phyloP scores from a whole-genome alignment of 2,113 vertebrate genomes.

The Pseudolaguvia tuberculata region DNA sequence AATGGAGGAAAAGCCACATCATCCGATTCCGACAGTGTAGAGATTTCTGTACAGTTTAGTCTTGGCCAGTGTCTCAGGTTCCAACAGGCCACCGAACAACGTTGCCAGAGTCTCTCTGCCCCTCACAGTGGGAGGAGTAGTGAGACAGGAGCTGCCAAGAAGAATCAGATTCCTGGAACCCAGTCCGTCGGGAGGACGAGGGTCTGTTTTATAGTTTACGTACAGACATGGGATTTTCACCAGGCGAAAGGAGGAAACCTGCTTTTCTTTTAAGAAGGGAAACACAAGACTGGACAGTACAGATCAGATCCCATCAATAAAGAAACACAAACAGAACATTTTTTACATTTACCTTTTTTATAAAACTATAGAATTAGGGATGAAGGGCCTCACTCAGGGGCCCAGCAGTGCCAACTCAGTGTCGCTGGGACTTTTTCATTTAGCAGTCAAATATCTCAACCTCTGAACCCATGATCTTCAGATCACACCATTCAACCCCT shows the following conservation, averaged over 20 bases:
- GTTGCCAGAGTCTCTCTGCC: not conserved
- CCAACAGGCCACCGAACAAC: not conserved
- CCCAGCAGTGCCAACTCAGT: too few species aligned
- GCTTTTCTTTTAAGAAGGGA: not conserved
- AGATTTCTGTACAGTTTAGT: slow-evolving; percentile 7
- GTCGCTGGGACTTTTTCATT: too few species aligned
- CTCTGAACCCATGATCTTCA: too few species aligned
- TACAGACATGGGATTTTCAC: not conserved
- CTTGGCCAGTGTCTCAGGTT: not conserved
- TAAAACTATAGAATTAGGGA: too few species aligned
- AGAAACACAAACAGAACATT: not conserved
- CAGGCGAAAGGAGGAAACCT: not conserved
- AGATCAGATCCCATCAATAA: not conserved
- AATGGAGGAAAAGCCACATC: too few species aligned
- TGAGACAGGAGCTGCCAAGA: slow-evolving; percentile 1
- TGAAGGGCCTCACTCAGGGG: too few species aligned
- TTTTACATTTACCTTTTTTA: too few species aligned
- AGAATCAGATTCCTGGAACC: slow-evolving; percentile 12
- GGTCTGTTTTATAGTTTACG: not conserved
- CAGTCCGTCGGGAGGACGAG: not conserved
- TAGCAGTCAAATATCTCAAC: too few species aligned
- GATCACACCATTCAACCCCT: too few species aligned
- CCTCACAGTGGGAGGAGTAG: not conserved
- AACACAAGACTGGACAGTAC: not conserved
- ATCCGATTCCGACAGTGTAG: too few species aligned